Conservation (phyloP, 2,888 invertebrate genomes). For the Drosophila formosana region DNA sequence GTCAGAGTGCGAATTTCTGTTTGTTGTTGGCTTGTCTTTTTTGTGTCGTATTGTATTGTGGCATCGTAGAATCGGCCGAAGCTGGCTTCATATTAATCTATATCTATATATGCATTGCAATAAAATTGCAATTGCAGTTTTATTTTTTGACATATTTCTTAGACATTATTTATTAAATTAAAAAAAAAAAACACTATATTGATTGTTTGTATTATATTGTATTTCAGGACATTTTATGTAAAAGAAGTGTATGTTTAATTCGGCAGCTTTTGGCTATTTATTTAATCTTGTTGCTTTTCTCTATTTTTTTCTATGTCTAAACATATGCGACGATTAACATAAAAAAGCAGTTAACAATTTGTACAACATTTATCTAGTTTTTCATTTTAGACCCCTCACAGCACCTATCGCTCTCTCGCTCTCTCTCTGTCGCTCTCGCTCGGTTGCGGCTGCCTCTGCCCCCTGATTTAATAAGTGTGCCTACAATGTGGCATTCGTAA, state of each 20-base stretch:
- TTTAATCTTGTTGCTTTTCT: conserved; percentile 47
- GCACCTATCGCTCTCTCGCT: not conserved
- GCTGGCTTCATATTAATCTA: conserved; percentile 24
- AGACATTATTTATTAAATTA: too few species aligned
- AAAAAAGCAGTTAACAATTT: conserved; percentile 81
- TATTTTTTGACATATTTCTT: too few species aligned
- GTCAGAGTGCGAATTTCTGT: conserved; percentile 23
- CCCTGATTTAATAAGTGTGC: conserved; percentile 44
- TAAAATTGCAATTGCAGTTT: too few species aligned
- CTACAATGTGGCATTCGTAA: conserved; percentile 41
- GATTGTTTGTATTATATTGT: too few species aligned
- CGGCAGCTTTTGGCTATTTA: not conserved
- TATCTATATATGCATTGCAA: conserved; percentile 4
- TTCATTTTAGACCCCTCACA: conserved; percentile 51
- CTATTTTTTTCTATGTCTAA: conserved; percentile 54
- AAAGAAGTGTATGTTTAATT: not conserved
- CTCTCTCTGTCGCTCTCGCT: not conserved
- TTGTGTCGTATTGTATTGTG: not conserved
- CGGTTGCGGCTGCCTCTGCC: not conserved
- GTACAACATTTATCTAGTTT: conserved; percentile 80
- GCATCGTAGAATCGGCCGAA: conserved; percentile 35
- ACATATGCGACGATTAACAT: conserved; percentile 69
- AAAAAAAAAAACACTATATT: too few species aligned
- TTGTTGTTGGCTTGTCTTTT: conserved; percentile 7
- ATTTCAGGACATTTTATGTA: too few species aligned